Evolutionary conservation across 2,797 vertebrate genomes (phyloP), one percentile per base, ranked within the genome.

Genomic region (Phaenicophaeus curvirostris): DNA sequence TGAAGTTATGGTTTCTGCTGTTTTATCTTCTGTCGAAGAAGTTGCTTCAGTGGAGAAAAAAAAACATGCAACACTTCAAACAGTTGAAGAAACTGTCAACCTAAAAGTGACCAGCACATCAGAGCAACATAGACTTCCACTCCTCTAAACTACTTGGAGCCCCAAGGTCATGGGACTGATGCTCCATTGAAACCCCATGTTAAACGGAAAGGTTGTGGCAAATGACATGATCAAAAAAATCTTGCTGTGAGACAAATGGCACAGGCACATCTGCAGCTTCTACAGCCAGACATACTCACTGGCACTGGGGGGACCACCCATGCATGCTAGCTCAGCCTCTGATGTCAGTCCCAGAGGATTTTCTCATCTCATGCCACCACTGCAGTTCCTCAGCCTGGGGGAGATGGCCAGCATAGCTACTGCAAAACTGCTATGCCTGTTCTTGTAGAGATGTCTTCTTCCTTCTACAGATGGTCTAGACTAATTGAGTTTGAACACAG

Each of bases 261-360:
- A 11, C 3, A 33, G 35, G 24, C 41, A 39, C 3, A 1, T 50
- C 50, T 31, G 17, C 74, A 75, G 41, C 27, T 85, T 14, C 58
- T 24, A 28, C 11, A 87, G 71, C 39, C 30, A 41, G 42, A 50
- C 39, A 16, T 16, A 30, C 6, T 55, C 50, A 5, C 39, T 76
- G 44, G 35, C 78, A 57, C n/a, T 4, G 3, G 18, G 13, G 13
- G 7, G 11, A 61, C 13, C 27, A 11, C 10, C 20, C 0, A 0
- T 51, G 30, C 48, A 42, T 3, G 5, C 18, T 41, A 81, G 50
- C 42, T 74, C 67, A 76, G 71, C 14, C 25, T 41, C 48, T 48
- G 42, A 19, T 16, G 27, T 42, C 20, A n/a, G n/a, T 27, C 30
- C 27, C 24, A 28, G 24, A 33, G 24, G 7, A 15, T 58, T 87